These are phyloP conservation scores for Gastrophysa polygoni DNA, from an alignment of 2,888 invertebrate species.

Conservation along the genomic window DNA sequence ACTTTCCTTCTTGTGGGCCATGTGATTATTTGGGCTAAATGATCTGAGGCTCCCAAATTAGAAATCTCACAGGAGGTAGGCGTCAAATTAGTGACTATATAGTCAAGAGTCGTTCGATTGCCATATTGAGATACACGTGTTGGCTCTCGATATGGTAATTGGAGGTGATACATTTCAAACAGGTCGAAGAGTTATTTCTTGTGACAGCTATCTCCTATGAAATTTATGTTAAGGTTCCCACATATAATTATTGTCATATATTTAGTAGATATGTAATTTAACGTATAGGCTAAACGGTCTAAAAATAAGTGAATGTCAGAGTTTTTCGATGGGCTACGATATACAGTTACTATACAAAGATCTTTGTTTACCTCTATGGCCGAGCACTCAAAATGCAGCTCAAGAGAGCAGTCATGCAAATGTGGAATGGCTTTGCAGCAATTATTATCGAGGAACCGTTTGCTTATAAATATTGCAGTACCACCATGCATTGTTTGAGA, in stretches of 20 bases:
- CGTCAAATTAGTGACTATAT: not conserved
- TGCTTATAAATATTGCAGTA: too few species aligned
- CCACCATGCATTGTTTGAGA: too few species aligned
- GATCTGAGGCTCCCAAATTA: constrained; percentile 5
- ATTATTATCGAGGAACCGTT: too few species aligned
- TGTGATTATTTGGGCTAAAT: not conserved
- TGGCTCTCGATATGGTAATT: not conserved
- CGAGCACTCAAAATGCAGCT: too few species aligned
- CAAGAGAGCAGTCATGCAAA: too few species aligned
- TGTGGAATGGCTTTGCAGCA: too few species aligned
- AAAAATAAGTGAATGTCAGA: too few species aligned
- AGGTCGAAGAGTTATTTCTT: constrained; percentile 7
- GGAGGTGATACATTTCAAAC: constrained; percentile 9
- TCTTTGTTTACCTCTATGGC: too few species aligned
- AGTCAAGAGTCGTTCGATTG: not conserved
- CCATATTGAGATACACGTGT: constrained; percentile 3
- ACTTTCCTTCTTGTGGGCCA: not conserved
- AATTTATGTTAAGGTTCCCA: constrained; percentile 9
- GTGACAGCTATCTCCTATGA: not conserved
- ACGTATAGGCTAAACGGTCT: too few species aligned
- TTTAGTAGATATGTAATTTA: not conserved
- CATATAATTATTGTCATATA: constrained; percentile 1
- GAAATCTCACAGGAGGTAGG: not conserved
- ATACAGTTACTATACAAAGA: too few species aligned
- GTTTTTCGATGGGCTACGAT: too few species aligned